Evolutionary conservation across 1,140 invertebrate species (phyloP).

Genomic region (Pentalonia nigronervosa): DNA sequence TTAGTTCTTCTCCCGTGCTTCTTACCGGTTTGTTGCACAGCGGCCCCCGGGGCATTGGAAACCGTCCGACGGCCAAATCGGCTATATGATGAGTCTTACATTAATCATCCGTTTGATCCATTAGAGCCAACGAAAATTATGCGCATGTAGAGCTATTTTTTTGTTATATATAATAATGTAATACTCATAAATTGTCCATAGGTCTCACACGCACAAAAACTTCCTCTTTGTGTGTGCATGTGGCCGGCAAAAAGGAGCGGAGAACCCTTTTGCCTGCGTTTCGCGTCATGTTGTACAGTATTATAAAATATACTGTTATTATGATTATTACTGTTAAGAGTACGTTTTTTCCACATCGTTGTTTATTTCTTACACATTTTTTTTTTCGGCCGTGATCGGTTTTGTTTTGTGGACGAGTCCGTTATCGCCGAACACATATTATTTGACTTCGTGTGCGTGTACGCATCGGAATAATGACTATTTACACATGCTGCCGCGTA

Average conservation of each 20-base stretch:
- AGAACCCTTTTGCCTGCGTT: not conserved
- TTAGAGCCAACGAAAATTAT: conserved; percentile 7
- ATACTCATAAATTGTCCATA: not conserved
- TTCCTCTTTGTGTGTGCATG: not conserved
- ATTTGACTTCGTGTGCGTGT: not conserved
- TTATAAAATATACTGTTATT: not conserved
- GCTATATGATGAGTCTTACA: not conserved
- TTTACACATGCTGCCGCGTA: not conserved
- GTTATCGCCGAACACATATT: not conserved
- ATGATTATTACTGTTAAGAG: not conserved
- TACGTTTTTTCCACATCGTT: not conserved
- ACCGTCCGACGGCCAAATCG: conserved; percentile 7
- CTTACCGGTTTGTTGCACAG: conserved; percentile 6
- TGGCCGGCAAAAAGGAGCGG: not conserved
- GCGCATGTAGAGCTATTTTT: too few species aligned
- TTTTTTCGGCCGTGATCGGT: not conserved
- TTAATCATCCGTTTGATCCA: conserved; percentile 44
- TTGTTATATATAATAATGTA: too few species aligned
- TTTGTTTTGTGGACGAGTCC: not conserved
- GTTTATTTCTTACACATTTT: not conserved
- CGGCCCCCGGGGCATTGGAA: not conserved
- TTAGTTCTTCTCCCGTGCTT: not conserved
- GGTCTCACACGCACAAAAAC: not conserved
- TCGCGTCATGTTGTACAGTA: not conserved
- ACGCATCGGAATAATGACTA: not conserved